Base-by-base conservation (phyloP, 2,888 invertebrate species). In the Artemia sinica region DNA sequence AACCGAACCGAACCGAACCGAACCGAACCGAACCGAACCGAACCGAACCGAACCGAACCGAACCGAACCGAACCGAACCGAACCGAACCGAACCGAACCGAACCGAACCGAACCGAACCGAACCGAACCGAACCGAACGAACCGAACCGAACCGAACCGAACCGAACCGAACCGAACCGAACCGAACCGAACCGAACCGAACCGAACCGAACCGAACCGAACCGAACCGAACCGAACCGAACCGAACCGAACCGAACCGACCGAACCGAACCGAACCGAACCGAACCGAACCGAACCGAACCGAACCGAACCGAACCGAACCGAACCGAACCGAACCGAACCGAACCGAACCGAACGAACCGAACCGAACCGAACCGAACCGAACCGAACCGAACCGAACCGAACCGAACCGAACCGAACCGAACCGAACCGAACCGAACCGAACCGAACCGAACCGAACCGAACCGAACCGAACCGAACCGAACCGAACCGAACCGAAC, bases 31-130 rank as follows among this genome's bases (percentile, higher is more conserved):
- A 67, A 52, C 2, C 1, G 41, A 50, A 70, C 66, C 66, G 67
- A 70, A 50, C 69, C 70, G 70, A 70, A 70, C 70, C 69, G 70
- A 70, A 58, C 69, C 70, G 65, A 70, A 69, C 69, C 69, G 65
- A 69, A 63, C 69, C 69, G 65, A 69, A 70, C 70, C 69, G 65
- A 69, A 70, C 70, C 69, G 50, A 69, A 51, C 69, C 68, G 52
- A 70, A 14, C 70, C 50, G 49, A 70, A 70, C 69, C 69, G 50
- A 70, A 48, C 70, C 70, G 65, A 70, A 70, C 69, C 65, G 65
- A 70, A 66, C 69, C 66, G 67, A 70, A 66, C 70, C 70, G 70
- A 70, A 58, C 70, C 69, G 70, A 70, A n/a, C n/a, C n/a, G n/a
- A n/a, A n/a, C n/a, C n/a, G n/a, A n/a, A n/a, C n/a, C n/a, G n/a